Evolutionary conservation across 1,140 invertebrate genomes (phyloP).

Genomic region (Pseudobourletiella spinata): DNA sequence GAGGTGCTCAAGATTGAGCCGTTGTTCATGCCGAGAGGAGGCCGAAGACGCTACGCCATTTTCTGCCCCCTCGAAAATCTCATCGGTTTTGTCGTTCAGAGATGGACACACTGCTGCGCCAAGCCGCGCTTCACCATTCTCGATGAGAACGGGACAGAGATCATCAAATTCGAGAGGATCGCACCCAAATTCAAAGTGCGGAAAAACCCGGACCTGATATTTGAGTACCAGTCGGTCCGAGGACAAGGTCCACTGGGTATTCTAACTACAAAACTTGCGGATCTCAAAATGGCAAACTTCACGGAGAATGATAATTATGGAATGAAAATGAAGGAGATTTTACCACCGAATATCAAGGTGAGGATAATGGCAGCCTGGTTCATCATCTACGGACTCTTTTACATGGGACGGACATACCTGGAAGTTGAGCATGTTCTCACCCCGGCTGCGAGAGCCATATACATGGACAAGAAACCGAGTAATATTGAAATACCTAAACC

Average conservation of each 20-base stretch:
- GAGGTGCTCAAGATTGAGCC: neutral
- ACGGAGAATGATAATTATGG: constrained; percentile 5
- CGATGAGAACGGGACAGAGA: neutral
- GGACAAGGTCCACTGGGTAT: constrained; percentile 2
- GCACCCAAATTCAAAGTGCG: neutral
- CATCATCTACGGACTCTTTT: neutral
- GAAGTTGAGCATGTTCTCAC: neutral
- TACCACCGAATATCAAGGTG: neutral
- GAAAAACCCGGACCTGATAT: neutral
- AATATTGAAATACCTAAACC: neutral
- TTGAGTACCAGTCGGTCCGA: constrained; percentile 1
- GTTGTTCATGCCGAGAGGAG: neutral
- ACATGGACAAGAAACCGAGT: neutral
- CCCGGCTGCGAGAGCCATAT: neutral
- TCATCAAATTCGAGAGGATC: neutral
- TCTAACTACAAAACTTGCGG: neutral
- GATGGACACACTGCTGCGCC: neutral
- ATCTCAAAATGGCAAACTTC: constrained; percentile 1
- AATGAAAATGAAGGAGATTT: neutral
- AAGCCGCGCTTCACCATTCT: neutral
- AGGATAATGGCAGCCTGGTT: constrained; percentile 7
- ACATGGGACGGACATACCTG: neutral
- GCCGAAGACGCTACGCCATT: neutral
- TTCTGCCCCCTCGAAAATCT: neutral
- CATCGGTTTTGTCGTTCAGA: neutral